Base-by-base conservation (phyloP, 64 coral and sea anemone genomes). In the Actinia equina region DNA sequence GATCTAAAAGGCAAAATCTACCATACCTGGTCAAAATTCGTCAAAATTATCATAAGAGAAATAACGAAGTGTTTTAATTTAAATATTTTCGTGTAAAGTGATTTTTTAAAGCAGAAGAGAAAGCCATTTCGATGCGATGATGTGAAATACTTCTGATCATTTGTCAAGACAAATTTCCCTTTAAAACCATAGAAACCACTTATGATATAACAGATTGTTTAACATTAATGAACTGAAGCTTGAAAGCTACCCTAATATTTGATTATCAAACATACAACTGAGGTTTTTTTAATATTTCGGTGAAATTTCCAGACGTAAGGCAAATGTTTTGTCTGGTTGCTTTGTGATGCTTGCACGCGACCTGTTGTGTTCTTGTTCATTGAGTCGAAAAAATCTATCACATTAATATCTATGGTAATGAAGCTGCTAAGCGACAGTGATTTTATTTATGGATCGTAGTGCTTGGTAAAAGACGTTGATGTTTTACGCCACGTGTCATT, bases 171-270 rank as follows among this genome's bases (percentile, higher is more conserved):
- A 23, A 65, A 15, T n/a, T 65, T 65, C 6, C 22, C 18, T n/a
- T 65, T n/a, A 65, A 65, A 65, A n/a, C 62, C 62, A 65, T 65
- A 65, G 62, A 65, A 65, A 65, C 62, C 62, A 65, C 62, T 65
- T 65, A 65, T 6, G 62, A n/a, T n/a, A n/a, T 65, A 65, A 65
- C 62, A 65, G 62, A 65, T 65, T 65, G 62, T 65, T 65, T 65
- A 65, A 65, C 62, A 5, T 10, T n/a, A 65, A 65, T n/a, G 62
- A 65, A n/a, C 62, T n/a, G 62, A 23, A 65, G 62, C 22, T n/a
- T 3, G 18, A 65, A 65, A 65, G 62, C 20, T 65, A n/a, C 19
- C 22, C 7, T 65, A 65, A 65, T 23, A 65, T 65, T 65, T 65
- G 62, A n/a, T n/a, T 23, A 64, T 22, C n/a, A 64, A 22, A 64